Evolutionary conservation across 2,888 invertebrate species (phyloP).

Genomic region (Portevinia maculata): DNA sequence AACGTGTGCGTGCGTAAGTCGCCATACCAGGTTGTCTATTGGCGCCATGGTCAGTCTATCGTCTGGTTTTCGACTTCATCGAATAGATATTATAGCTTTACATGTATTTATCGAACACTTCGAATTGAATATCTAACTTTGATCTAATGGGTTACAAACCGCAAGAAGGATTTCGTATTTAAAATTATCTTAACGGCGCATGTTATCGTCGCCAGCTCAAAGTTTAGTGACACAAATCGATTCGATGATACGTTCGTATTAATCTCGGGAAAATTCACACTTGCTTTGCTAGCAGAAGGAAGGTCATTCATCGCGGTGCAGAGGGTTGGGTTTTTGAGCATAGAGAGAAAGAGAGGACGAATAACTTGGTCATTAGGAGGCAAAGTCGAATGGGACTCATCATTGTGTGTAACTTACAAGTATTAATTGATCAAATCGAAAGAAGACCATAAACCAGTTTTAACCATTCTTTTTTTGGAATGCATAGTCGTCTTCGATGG

Average conservation of each 20-base stretch:
- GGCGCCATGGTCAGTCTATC: conserved; percentile 70
- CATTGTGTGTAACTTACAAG: conserved; percentile 14
- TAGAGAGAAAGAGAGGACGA: neutral
- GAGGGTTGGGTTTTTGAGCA: neutral
- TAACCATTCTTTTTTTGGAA: neutral
- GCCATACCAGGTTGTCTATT: conserved; percentile 69
- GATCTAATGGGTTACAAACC: conserved; percentile 23
- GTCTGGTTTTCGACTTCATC: conserved; percentile 36
- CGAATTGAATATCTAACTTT: conserved; percentile 1
- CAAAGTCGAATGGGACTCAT: conserved; percentile 37
- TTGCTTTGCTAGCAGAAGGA: conserved; percentile 2
- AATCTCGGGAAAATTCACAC: conserved; percentile 68
- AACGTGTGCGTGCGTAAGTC: conserved; percentile 51
- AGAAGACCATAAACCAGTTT: conserved; percentile 51
- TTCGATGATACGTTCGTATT: conserved; percentile 52
- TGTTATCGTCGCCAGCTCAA: conserved; percentile 61
- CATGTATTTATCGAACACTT: neutral
- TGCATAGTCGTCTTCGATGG: no score
- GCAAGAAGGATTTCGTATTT: conserved; percentile 68
- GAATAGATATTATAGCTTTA: conserved; percentile 2
- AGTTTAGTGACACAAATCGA: conserved; percentile 73
- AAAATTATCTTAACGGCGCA: conserved; percentile 71
- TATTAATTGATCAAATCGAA: conserved; percentile 40
- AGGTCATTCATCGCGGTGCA: conserved; percentile 7
- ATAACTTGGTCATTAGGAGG: no score